phyloP scores from a whole-genome alignment of 2,113 vertebrate species.

The Anhinga anhinga region DNA sequence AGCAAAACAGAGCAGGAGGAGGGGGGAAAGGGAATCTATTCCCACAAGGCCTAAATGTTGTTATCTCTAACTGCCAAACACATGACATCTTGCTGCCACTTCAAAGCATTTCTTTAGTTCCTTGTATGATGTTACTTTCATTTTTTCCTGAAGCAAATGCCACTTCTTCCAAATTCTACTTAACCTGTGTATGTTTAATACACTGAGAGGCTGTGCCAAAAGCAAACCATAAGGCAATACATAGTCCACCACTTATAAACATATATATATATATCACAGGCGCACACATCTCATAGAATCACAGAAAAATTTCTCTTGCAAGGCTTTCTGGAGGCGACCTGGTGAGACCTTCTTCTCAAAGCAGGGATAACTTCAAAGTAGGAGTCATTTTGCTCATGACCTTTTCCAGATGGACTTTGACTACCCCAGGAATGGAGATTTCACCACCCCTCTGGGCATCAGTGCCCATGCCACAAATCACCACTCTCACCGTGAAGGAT shows the following conservation, averaged over 20 bases:
- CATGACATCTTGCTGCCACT: constrained; percentile 26
- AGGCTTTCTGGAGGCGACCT: neutral
- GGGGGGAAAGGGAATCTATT: neutral
- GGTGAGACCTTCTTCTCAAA: neutral
- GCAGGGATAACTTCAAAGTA: neutral
- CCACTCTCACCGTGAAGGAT: neutral
- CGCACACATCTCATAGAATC: neutral
- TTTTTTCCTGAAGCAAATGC: constrained; percentile 21
- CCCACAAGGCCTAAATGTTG: neutral
- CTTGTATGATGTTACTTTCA: neutral
- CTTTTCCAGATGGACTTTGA: neutral
- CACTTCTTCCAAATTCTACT: constrained; percentile 19
- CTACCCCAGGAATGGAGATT: neutral
- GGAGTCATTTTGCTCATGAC: neutral
- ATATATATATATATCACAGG: no score
- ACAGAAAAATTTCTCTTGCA: neutral
- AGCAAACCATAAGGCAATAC: constrained; percentile 3
- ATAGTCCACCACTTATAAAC: neutral
- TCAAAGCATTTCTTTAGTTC: constrained; percentile 38
- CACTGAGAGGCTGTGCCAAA: constrained; percentile 6
- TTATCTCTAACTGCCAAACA: constrained; percentile 39
- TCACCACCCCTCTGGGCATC: neutral
- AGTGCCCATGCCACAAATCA: neutral
- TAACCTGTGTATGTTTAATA: constrained; percentile 48
- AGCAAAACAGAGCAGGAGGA: constrained; percentile 25